Evolutionary conservation across 2,113 vertebrate genomes (phyloP), one percentile per base, ranked within the genome.

Genomic region (Acrocephalus arundinaceus): DNA sequence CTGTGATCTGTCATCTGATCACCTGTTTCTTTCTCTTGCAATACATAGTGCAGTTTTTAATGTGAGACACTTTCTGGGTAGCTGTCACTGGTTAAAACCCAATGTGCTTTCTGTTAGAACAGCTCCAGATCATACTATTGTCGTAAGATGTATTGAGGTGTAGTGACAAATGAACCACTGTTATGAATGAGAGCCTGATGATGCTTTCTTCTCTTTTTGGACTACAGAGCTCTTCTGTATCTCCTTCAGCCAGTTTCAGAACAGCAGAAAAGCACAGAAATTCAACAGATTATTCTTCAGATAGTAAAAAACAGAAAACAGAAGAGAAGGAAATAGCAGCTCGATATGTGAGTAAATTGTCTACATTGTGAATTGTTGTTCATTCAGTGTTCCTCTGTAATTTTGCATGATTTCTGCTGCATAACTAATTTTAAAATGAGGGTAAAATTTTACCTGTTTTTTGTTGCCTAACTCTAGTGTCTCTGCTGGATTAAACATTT

Each of bases 301-400:
- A 99, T n/a, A 99, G 98, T 97, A 99, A 99, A 98, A 99, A 99
- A 52, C 99, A 99, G 97, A 99, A 99, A 97, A 99, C 98, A 7
- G 99, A 99, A 79, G 99, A 99, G 83, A 99, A 99, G 87, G 99
- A 99, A 96, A 97, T 99, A 90, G 97, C 98, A 83, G 97, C 98
- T 78, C 99, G 98, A 96, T 99, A 99, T 3, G 99, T 99, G 96
- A 98, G 99, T 98, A 94, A 75, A 88, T 65, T 58, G 37, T 85
- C 80, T 94, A 45, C 59, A 15, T 57, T 88, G n/a, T 49, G 20
- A 20, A 11, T 76, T 66, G 39, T 68, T 11, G 13, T 83, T 83
- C 28, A 25, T 82, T 90, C 15, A 57, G 33, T 65, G 9, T 77
- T 94, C 30, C 62, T 83, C 39, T 59, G 3, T 76, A 73, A 43